These are phyloP conservation scores for Vesta saturnalis DNA, from an alignment of 2,888 invertebrate species.

Conservation along the genomic window DNA sequence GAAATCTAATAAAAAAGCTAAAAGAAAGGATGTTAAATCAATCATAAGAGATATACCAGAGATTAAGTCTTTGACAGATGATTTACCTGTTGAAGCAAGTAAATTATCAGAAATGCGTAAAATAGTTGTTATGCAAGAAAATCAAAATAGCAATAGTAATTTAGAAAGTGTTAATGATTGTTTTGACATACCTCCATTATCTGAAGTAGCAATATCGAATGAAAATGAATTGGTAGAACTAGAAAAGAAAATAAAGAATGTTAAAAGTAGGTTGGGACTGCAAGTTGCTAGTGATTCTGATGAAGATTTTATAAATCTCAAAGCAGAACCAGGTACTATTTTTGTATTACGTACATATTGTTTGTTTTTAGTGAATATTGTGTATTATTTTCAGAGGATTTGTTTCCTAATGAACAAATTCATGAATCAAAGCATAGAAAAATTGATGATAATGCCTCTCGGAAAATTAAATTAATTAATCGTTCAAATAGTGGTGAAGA, in stretches of 20 bases:
- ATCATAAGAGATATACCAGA: conserved; percentile 47
- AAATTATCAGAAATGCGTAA: conserved; percentile 57
- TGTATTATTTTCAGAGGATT: conserved; percentile 44
- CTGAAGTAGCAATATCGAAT: conserved; percentile 62
- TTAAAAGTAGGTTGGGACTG: conserved; percentile 65
- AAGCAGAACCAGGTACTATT: conserved; percentile 67
- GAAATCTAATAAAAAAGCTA: conserved; percentile 47
- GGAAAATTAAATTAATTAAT: conserved; percentile 26
- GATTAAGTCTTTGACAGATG: conserved; percentile 55
- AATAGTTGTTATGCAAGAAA: conserved; percentile 51
- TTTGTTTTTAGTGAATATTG: not conserved
- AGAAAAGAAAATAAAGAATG: conserved; percentile 71
- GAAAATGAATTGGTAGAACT: conserved; percentile 66
- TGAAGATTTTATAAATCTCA: conserved; percentile 73
- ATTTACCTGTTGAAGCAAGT: conserved; percentile 56
- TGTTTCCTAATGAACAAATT: conserved; percentile 45
- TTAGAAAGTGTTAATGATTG: conserved; percentile 49
- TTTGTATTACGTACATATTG: not conserved
- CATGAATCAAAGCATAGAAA: conserved; percentile 20
- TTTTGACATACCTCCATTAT: conserved; percentile 64
- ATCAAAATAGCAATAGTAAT: conserved; percentile 40
- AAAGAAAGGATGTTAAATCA: conserved; percentile 58
- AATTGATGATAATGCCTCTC: conserved; percentile 3
- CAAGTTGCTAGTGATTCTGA: conserved; percentile 68
- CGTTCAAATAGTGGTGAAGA: not conserved